A percentile compares a stretch with the other conserved stretches of the same genome.
Evolutionary conservation across 2,888 invertebrate species (phyloP).

Genomic region (Dryadula phaetusa): DNA sequence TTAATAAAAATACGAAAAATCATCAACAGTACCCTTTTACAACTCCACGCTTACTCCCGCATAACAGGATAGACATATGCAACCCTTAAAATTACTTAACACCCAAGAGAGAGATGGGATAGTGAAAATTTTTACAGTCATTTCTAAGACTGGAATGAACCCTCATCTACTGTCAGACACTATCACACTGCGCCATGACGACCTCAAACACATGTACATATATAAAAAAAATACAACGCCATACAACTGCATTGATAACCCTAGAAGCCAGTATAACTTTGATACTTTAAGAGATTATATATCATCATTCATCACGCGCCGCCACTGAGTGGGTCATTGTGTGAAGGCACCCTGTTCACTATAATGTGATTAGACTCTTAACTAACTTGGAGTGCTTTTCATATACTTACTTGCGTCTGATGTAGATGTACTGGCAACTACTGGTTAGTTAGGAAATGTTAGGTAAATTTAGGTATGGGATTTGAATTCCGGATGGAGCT

Average conservation of each 20-base stretch:
- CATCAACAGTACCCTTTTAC: too few species aligned
- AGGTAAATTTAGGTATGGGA: background rate
- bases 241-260: background rate
- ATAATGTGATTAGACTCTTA: slow-evolving; percentile 33
- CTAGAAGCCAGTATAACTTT: slow-evolving; percentile 1
- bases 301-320: slow-evolving; percentile 38
- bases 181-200: too few species aligned
- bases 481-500: background rate
- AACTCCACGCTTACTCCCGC: too few species aligned
- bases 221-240: background rate
- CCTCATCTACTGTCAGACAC: too few species aligned
- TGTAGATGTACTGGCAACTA: background rate
- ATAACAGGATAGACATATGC: too few species aligned
- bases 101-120: too few species aligned
- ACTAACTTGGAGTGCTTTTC: slow-evolving; percentile 26
- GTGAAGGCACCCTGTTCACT: slow-evolving; percentile 34
- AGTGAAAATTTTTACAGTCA: too few species aligned
- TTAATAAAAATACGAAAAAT: too few species aligned
- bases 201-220: background rate
- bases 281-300: slow-evolving; percentile 30
- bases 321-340: slow-evolving; percentile 33
- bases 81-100: too few species aligned
- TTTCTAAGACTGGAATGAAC: too few species aligned
- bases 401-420: slow-evolving; percentile 5
- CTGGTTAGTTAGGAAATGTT: background rate